A percentile compares a stretch with the other conserved stretches of the same genome.
These are phyloP conservation scores for Xiphorhynchus elegans DNA, from an alignment of 2,113 vertebrate genomes.

Conservation along the genomic window DNA sequence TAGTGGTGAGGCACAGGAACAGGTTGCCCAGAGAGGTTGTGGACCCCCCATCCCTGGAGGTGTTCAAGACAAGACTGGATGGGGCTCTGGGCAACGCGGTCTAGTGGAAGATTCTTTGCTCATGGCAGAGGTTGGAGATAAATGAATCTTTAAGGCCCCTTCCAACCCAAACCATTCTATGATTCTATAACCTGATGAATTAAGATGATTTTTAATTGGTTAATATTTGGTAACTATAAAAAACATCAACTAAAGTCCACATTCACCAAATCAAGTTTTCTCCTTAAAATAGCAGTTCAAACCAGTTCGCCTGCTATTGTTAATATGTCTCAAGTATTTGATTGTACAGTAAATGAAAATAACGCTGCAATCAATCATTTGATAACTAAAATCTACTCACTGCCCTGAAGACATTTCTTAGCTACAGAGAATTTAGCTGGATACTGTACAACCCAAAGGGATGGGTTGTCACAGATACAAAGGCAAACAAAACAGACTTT, in stretches of 20 bases:
- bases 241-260: not conserved
- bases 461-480: not conserved
- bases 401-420: not conserved
- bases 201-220: not conserved
- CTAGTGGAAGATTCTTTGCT: not conserved
- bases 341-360: not conserved
- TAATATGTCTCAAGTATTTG: not conserved
- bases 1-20: not conserved
- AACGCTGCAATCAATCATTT: not conserved
- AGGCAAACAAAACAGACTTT: not conserved
- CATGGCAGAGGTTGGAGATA: not conserved
- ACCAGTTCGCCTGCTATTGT: not conserved
- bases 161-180: not conserved
- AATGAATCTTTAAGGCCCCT: not conserved
- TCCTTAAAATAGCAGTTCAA: not conserved
- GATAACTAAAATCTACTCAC: not conserved
- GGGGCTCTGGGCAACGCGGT: not conserved
- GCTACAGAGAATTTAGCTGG: fast-evolving
- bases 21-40: not conserved
- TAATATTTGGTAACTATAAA: not conserved
- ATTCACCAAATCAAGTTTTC: not conserved
- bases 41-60: no score
- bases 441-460: not conserved
- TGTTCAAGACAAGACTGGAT: not conserved
- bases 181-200: not conserved